phyloP scores from a whole-genome alignment of 2,888 invertebrate genomes.

The Drosophila fungiperda region DNA sequence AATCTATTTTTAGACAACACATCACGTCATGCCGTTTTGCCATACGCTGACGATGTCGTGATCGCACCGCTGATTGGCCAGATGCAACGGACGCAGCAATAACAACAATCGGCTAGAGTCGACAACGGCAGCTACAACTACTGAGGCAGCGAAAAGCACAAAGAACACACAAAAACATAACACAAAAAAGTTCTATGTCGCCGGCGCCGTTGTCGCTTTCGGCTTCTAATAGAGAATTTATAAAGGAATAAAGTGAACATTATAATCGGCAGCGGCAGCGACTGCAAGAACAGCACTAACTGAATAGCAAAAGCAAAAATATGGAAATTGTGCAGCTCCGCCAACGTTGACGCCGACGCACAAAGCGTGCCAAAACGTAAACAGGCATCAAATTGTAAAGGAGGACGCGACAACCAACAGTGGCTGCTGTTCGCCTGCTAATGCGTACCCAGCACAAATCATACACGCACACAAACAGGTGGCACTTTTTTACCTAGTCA shows the following conservation, averaged over 20 bases:
- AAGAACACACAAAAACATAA: constrained; percentile 46
- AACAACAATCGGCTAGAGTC: constrained; percentile 40
- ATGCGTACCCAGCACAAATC: constrained; percentile 41
- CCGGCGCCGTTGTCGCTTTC: constrained; percentile 55
- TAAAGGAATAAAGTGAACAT: constrained; percentile 75
- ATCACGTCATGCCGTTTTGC: constrained; percentile 48
- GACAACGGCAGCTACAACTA: constrained; percentile 54
- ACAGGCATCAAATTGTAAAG: constrained; percentile 30
- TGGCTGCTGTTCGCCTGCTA: constrained; percentile 63
- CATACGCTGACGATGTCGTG: constrained; percentile 63
- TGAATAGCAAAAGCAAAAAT: constrained; percentile 29
- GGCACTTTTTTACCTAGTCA: constrained; percentile 22
- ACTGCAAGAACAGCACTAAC: constrained; percentile 16
- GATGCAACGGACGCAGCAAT: constrained; percentile 28
- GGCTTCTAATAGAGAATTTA: constrained; percentile 71
- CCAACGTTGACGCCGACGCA: constrained; percentile 34
- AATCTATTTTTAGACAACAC: constrained; percentile 67
- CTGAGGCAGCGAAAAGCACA: constrained; percentile 49
- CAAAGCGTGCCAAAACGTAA: constrained; percentile 63
- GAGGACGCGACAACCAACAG: constrained; percentile 10
- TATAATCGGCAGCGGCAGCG: constrained; percentile 51
- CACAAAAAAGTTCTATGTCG: constrained; percentile 69
- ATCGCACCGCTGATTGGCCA: constrained; percentile 59
- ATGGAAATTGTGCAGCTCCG: constrained; percentile 61
- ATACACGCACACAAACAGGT: constrained; percentile 40